phyloP scores from a whole-genome alignment of 1,140 invertebrate genomes.

The Megalonaias nervosa region DNA sequence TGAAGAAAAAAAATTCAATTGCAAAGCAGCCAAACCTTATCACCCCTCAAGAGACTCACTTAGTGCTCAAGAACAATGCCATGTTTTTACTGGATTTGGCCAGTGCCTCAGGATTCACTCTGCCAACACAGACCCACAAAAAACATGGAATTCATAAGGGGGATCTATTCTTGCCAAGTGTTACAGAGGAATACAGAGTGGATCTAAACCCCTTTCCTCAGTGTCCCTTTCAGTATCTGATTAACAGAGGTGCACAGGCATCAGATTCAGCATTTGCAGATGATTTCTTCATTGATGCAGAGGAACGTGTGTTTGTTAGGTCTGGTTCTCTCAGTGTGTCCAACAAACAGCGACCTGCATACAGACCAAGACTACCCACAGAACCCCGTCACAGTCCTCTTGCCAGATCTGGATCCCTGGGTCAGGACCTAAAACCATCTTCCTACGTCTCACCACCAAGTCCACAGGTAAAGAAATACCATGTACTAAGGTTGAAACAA shows the following conservation, averaged over 20 bases:
- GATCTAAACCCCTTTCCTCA: conserved; percentile 67
- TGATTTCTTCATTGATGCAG: conserved; percentile 65
- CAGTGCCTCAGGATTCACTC: conserved; percentile 76
- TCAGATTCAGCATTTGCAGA: conserved; percentile 69
- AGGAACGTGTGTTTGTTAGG: conserved; percentile 64
- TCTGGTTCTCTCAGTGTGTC: conserved; percentile 62
- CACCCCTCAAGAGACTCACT: conserved; percentile 78
- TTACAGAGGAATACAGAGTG: conserved; percentile 58
- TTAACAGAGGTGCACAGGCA: conserved; percentile 60
- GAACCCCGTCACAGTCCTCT: conserved; percentile 65
- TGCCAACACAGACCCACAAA: conserved; percentile 60
- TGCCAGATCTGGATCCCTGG: conserved; percentile 64
- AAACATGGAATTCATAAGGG: conserved; percentile 75
- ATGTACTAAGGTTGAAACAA: no score
- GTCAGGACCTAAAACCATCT: conserved; percentile 60
- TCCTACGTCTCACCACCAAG: conserved; percentile 52
- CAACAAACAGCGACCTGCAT: conserved; percentile 36
- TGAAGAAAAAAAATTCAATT: conserved; percentile 64
- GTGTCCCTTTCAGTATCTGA: conserved; percentile 65
- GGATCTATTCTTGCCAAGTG: conserved; percentile 70
- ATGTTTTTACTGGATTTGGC: conserved; percentile 93
- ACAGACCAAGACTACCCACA: conserved; percentile 61
- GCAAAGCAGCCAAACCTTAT: conserved; percentile 59
- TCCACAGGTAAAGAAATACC: conserved; percentile 31
- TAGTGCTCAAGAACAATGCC: conserved; percentile 93